A percentile compares a stretch with the other conserved stretches of the same genome.
Conservation (phyloP, 2,797 vertebrate species). For the Oophaga sylvatica region DNA sequence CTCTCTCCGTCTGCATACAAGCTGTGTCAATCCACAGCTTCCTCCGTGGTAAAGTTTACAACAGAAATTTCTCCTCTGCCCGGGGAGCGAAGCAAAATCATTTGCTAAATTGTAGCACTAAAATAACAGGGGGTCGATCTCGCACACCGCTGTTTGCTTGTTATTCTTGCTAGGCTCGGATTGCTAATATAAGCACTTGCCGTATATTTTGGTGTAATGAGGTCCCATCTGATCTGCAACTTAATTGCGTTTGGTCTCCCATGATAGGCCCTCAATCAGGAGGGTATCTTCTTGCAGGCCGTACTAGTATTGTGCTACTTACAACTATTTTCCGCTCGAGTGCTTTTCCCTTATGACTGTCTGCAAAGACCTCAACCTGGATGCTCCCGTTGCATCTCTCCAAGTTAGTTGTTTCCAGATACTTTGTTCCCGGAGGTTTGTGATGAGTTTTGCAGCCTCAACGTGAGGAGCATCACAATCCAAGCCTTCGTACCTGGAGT, state of each 20-base stretch:
- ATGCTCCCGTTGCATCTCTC: neutral
- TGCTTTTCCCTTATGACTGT: neutral
- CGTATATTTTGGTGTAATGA: constrained; percentile 42
- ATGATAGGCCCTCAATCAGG: neutral
- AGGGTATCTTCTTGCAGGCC: neutral
- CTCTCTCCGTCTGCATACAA: neutral
- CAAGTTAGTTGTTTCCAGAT: neutral
- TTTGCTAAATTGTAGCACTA: constrained; percentile 39
- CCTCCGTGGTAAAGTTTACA: neutral
- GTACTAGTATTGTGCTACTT: neutral
- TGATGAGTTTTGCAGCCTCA: constrained; percentile 50
- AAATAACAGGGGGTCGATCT: constrained; percentile 44
- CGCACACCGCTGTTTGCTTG: neutral
- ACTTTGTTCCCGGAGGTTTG: neutral
- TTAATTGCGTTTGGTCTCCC: constrained; percentile 33
- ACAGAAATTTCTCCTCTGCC: constrained; percentile 13
- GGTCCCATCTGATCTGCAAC: constrained; percentile 26
- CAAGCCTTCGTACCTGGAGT: constrained; percentile 56
- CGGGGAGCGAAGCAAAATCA: neutral
- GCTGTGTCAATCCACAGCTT: constrained; percentile 3
- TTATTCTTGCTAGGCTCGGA: constrained; percentile 11
- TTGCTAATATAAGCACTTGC: constrained; percentile 4
- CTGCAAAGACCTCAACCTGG: neutral
- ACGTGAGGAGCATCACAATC: constrained; percentile 69
- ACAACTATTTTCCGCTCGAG: neutral